Conservation (phyloP, 1,140 invertebrate genomes). For the Conus betulinus region DNA sequence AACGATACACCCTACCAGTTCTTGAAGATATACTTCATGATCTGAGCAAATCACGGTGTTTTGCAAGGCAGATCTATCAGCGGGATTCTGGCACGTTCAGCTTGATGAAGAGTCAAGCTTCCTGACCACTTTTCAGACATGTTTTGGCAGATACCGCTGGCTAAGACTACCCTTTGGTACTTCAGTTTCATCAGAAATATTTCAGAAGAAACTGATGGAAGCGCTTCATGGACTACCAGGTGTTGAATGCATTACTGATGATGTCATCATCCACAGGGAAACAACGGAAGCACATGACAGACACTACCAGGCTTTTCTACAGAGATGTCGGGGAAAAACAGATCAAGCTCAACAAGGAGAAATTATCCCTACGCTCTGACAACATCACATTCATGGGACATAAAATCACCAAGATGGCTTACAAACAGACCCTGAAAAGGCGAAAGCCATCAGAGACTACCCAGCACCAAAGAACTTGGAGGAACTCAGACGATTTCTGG, state of each 20-base stretch:
- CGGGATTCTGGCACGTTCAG: constrained; percentile 49
- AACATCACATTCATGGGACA: no score
- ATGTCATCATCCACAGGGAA: constrained; percentile 63
- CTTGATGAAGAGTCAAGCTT: constrained; percentile 32
- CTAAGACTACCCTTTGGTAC: no score
- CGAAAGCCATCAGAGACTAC: constrained; percentile 65
- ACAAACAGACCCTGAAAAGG: constrained; percentile 35
- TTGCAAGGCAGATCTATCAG: constrained; percentile 43
- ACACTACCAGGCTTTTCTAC: constrained; percentile 35
- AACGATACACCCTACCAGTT: constrained; percentile 50
- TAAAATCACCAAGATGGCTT: constrained; percentile 54
- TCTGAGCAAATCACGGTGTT: constrained; percentile 48
- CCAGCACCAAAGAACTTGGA: not conserved
- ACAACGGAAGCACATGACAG: constrained; percentile 45
- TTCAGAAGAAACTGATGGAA: constrained; percentile 63
- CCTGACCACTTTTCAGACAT: not conserved
- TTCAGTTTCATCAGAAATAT: constrained; percentile 56
- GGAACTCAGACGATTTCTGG: no score
- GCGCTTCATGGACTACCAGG: no score
- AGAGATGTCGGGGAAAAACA: constrained; percentile 59
- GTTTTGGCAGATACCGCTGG: no score
- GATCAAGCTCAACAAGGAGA: constrained; percentile 71
- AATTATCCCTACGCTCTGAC: constrained; percentile 44
- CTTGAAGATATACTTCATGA: constrained; percentile 53
- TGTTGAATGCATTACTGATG: constrained; percentile 58